Evolutionary conservation across 2,888 invertebrate genomes (phyloP), one percentile per base, ranked within the genome.

Genomic region (Liposcelis brunnea): DNA sequence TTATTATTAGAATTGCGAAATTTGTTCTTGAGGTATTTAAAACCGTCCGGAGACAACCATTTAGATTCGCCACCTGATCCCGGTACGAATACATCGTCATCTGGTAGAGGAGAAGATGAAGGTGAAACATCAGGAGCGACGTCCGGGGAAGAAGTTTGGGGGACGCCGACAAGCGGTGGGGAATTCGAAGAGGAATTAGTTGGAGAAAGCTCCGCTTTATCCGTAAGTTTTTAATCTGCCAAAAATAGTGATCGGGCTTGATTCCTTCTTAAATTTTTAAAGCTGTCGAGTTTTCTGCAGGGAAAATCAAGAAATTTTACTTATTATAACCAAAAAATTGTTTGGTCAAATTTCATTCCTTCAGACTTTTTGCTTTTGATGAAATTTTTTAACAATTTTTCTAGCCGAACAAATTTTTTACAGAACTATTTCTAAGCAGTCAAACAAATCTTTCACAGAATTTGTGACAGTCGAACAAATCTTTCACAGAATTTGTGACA

Each of bases 111-210:
- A 31, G 72, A 72, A 54, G 84, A 83, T 53, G 85, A 85, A 48
- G 79, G 79, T 4, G 85, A 85, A 56, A 84, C 82, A 0, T 85
- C 85, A 37, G 85, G 82, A 0, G 85, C 80, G 0, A 79, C 78
- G 1, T 85, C 84, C 2, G 85, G 84, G 0, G 85, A 86, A 60
- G 86, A 87, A 56, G 79, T 85, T 18, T 87, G 86, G 86, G 86
- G 86, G 0, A 86, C 86, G 1, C 86, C 86, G 2, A 86, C 85
- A 1, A 85, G 85, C 52, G 84, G 84, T 2, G 85, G 84, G 16
- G 75, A 84, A 33, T 3, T 18, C 18, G 36, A n/a, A 12, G 36
- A 40, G 36, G 36, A 45, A 21, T 18, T 34, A 8, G 2, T 40
- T 3, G 5, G 35, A 36, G 14, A 15, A 1, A 36, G 19, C n/a